A percentile compares a stretch with the other conserved stretches of the same genome.
Conservation (phyloP, 2,888 invertebrate species). For the Ferrisia virgata region DNA sequence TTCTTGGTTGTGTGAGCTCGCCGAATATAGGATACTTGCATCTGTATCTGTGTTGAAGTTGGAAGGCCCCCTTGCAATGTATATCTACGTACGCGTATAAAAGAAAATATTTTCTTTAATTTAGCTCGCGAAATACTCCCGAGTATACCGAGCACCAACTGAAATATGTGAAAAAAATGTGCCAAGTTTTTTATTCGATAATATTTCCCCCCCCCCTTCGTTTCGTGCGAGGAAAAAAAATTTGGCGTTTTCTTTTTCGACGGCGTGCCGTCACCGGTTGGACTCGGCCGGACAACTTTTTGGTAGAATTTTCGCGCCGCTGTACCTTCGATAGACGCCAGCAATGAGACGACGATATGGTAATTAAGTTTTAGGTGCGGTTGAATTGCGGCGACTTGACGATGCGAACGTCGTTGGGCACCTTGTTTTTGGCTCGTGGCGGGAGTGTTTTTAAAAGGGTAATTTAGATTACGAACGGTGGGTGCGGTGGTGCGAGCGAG, state of each 20-base stretch:
- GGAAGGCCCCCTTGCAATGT: too few species aligned
- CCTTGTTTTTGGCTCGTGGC: conserved; percentile 8
- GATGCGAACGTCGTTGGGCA: neutral
- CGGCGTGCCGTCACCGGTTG: neutral
- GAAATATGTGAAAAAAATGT: neutral
- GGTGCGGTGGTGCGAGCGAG: too few species aligned
- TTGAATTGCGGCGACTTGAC: neutral
- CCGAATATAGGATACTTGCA: too few species aligned
- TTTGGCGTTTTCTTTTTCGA: neutral
- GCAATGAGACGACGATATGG: conserved; percentile 3
- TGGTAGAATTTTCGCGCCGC: neutral
- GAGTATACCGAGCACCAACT: too few species aligned
- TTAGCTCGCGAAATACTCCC: neutral
- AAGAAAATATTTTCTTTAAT: neutral
- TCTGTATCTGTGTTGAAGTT: too few species aligned
- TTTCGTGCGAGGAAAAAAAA: neutral
- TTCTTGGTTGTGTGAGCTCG: neutral
- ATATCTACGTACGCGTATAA: too few species aligned
- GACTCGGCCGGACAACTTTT: neutral
- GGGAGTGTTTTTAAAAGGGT: neutral
- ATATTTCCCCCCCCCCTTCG: too few species aligned
- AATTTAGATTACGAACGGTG: conserved; percentile 7
- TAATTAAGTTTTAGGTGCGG: conserved; percentile 7
- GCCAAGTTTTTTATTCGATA: neutral
- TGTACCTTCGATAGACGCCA: neutral